Evolutionary conservation across 2,888 invertebrate species (phyloP), one percentile per base, ranked within the genome.

Genomic region (Acleris sparsana): DNA sequence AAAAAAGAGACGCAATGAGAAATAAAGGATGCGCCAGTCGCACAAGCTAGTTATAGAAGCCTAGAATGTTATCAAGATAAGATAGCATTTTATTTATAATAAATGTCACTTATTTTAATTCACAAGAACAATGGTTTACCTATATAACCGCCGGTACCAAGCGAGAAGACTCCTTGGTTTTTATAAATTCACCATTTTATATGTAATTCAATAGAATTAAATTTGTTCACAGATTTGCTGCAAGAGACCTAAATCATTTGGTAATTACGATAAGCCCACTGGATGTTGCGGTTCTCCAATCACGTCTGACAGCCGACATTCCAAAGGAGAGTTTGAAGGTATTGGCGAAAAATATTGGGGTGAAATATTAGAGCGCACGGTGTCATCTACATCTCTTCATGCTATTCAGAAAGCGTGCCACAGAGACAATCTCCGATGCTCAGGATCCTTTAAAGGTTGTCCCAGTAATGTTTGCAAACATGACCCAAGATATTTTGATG

Each of bases 331-430:
- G 77, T 93, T 95, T 71, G 95, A 95, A 77, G 95, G 95, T 0
- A 88, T 95, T 0, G 95, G 95, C 18, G 95, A 95, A 83, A 95
- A 95, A 81, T 95, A 95, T 78, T 95, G 95, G 95, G 95, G 95
- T 25, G 96, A 96, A 89, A 96, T 96, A 76, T 88, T 96, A 72
- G 96, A 96, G 82, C 92, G 96, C 7, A 96, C 96, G 1, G 94
- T 96, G 9, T 96, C 96, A 53, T 95, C 96, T 1, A 95, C 94
- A 65, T 96, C 96, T 57, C 90, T 96, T 53, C 96, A 96, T 77
- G 95, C 95, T 39, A 93, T 95, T 71, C 95, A 95, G 76, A 93
- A 93, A 75, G 85, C 90, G 43, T 93, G 92, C 55, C 91, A 92
- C 58, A 82, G 92, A 73, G 93, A 92, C 66, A 84, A 85, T 17